phyloP scores from a whole-genome alignment of 2,797 vertebrate genomes.

The Cryptoprocta ferox region DNA sequence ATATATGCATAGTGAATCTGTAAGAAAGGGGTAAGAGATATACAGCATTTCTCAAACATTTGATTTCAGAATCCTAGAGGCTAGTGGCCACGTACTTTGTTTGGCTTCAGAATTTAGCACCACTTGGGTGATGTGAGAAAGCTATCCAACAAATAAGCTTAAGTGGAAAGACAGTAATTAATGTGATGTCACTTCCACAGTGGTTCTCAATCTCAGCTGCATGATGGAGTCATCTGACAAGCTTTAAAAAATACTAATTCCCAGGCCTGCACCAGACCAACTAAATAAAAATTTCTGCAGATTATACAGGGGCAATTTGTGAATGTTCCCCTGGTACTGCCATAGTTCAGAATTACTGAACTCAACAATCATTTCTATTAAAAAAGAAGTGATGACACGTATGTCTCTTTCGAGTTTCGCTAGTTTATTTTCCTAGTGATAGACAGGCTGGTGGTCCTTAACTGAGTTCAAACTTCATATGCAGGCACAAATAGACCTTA shows the following conservation, averaged over 20 bases:
- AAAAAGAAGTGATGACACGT: background rate
- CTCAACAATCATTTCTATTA: background rate
- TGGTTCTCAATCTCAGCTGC: background rate
- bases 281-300: background rate
- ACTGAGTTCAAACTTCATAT: background rate
- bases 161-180: background rate
- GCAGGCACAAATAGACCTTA: background rate
- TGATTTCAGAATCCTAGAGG: background rate
- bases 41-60: background rate
- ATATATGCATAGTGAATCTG: background rate
- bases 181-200: background rate
- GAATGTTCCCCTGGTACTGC: background rate
- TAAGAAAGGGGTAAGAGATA: background rate
- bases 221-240: background rate
- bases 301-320: background rate
- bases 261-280: background rate
- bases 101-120: background rate
- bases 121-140: background rate
- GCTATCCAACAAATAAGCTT: background rate
- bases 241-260: background rate
- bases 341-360: background rate
- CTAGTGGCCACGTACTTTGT: background rate
- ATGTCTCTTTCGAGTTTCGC: background rate
- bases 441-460: background rate
- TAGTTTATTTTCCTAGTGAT: background rate